phyloP scores from a whole-genome alignment of 2,888 invertebrate species.

The Steromphala cineraria region DNA sequence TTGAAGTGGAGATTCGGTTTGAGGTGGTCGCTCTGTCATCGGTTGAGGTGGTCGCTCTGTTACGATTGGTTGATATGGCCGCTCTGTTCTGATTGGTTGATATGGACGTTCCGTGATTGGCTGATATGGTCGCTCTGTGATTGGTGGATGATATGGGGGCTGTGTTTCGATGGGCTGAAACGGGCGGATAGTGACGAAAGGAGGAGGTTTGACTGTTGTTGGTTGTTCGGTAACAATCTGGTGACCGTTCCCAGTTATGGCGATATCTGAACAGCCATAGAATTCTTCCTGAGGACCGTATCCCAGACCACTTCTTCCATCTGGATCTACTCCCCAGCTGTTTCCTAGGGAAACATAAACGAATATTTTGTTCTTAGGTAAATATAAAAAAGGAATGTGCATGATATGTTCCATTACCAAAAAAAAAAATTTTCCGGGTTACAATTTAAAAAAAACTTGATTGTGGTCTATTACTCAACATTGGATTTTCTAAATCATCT shows the following conservation, averaged over 20 bases:
- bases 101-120: background rate
- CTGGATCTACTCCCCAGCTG: no score
- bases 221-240: background rate
- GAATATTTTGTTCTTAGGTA: no score
- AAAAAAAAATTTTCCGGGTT: no score
- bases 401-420: no score
- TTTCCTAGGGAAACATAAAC: no score
- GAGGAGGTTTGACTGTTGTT: background rate
- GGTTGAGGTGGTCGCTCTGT: background rate
- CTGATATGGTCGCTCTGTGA: background rate
- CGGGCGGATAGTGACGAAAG: background rate
- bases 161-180: background rate
- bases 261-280: constrained; percentile 18
- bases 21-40: background rate
- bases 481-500: no score
- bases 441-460: no score
- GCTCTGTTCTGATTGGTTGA: background rate
- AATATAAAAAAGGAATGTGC: no score
- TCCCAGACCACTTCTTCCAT: no score
- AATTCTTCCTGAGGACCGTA: constrained; percentile 15
- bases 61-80: background rate
- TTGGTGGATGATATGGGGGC: background rate
- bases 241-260: background rate
- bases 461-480: no score
- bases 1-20: background rate